Evolutionary conservation across 2,888 invertebrate genomes (phyloP).

Genomic region (Pristionchus entomophagus): DNA sequence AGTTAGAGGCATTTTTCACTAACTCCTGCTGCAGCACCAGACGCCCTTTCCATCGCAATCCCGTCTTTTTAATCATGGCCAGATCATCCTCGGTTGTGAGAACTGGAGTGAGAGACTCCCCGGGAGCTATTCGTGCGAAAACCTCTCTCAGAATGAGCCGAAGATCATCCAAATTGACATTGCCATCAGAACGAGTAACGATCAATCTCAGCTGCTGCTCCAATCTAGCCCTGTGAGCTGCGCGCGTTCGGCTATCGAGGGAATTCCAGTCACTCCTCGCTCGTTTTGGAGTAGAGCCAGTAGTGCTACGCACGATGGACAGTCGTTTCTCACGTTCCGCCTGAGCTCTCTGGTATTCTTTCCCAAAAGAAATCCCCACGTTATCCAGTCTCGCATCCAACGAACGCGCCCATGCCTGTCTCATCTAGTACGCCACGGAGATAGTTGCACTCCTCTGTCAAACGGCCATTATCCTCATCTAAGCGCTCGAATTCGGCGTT

Average conservation of each 20-base stretch:
- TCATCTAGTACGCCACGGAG: background rate
- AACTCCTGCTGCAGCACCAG: background rate
- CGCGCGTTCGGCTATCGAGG: background rate
- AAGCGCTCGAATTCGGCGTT: background rate
- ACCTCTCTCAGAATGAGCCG: background rate
- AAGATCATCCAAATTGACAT: background rate
- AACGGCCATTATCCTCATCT: background rate
- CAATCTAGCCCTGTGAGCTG: background rate
- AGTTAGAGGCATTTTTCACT: background rate
- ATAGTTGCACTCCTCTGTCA: background rate
- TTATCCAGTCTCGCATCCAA: background rate
- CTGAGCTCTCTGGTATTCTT: background rate
- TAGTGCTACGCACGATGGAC: background rate
- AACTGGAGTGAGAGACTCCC: background rate
- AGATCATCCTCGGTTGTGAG: background rate
- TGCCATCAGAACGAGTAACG: background rate
- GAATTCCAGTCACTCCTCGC: background rate
- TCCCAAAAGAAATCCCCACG: background rate
- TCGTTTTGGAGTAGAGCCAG: background rate
- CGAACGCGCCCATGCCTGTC: background rate
- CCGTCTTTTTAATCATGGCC: background rate
- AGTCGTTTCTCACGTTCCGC: background rate
- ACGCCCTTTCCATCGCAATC: background rate
- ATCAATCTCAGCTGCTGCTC: background rate
- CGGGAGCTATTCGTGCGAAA: background rate